A percentile compares a stretch with the other conserved stretches of the same genome.
phyloP scores from a whole-genome alignment of 2,888 invertebrate genomes.

The Drosophila helvetica region DNA sequence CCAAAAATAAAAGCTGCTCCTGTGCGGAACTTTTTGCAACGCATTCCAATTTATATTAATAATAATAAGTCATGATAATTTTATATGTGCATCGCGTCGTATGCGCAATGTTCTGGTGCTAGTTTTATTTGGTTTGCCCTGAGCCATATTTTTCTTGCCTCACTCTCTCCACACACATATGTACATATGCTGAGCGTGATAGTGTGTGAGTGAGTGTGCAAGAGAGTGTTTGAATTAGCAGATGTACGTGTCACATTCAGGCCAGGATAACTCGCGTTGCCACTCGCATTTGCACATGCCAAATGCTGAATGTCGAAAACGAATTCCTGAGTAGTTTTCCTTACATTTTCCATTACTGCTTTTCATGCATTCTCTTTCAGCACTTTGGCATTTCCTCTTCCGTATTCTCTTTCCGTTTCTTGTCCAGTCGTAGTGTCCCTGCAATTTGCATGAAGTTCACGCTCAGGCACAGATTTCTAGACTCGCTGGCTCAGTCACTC shows the following conservation, averaged over 20 bases:
- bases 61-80: constrained; percentile 55
- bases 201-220: constrained; percentile 13
- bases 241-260: constrained; percentile 71
- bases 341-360: constrained; percentile 46
- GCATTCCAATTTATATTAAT: constrained; percentile 48
- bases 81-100: constrained; percentile 64
- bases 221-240: constrained; percentile 64
- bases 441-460: constrained; percentile 43
- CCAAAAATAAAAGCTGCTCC: background rate
- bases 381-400: constrained; percentile 4
- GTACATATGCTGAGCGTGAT: background rate
- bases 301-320: constrained; percentile 41
- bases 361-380: constrained; percentile 43
- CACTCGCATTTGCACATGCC: constrained; percentile 30
- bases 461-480: constrained; percentile 35
- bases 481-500: constrained; percentile 28
- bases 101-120: constrained; percentile 61
- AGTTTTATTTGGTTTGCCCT: constrained; percentile 1
- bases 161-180: background rate
- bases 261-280: constrained; percentile 13
- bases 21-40: constrained; percentile 18
- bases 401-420: background rate
- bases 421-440: background rate
- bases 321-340: constrained; percentile 42
- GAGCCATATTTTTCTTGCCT: constrained; percentile 51